These are phyloP conservation scores for Limnephilus marmoratus DNA, from an alignment of 2,888 invertebrate genomes.

Conservation along the genomic window DNA sequence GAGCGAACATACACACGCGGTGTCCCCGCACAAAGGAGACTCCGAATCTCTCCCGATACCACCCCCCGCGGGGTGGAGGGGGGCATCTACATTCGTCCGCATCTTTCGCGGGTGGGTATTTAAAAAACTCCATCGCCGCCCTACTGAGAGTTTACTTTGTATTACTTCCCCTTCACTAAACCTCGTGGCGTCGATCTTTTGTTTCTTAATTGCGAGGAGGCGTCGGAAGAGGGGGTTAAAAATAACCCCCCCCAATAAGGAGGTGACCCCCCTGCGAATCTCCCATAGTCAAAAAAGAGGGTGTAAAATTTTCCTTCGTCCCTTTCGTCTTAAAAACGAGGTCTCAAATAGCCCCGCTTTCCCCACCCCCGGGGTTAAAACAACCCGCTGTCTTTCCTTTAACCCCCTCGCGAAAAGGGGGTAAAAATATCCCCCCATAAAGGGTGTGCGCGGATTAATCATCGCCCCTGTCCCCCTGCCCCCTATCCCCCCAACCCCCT, in stretches of 20 bases:
- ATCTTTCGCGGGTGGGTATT: conserved; percentile 66
- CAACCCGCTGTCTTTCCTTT: conserved; percentile 61
- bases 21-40: conserved; percentile 61
- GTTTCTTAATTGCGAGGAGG: conserved; percentile 67
- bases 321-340: conserved; percentile 64
- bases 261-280: conserved; percentile 52
- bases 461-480: conserved; percentile 60
- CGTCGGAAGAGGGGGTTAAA: conserved; percentile 61
- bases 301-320: conserved; percentile 62
- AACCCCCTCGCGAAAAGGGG: conserved; percentile 65
- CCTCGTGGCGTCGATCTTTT: conserved; percentile 67
- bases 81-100: conserved; percentile 63
- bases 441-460: conserved; percentile 67
- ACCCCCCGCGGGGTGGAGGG: neutral
- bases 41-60: conserved; percentile 48
- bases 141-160: conserved; percentile 66
- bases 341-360: conserved; percentile 62
- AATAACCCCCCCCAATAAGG: conserved; percentile 59
- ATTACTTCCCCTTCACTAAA: conserved; percentile 67
- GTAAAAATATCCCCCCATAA: conserved; percentile 66
- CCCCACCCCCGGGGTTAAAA: conserved; percentile 60
- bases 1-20: conserved; percentile 64
- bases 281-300: conserved; percentile 63
- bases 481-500: conserved; percentile 43
- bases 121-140: conserved; percentile 66